Conservation (phyloP, 2,797 vertebrate genomes). For the Gambusia yucatana region DNA sequence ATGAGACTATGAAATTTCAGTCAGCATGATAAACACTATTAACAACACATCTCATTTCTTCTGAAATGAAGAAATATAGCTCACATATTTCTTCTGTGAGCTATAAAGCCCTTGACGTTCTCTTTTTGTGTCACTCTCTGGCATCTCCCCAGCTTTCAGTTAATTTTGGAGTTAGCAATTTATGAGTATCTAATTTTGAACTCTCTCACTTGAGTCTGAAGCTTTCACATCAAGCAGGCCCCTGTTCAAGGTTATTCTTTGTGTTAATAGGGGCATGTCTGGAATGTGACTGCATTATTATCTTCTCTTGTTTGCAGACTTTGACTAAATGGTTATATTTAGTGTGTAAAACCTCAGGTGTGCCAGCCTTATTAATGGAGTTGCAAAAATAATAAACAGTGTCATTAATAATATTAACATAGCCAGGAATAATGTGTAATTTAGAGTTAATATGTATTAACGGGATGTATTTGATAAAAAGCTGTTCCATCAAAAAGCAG, state of each 20-base stretch:
- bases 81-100: conserved; percentile 46
- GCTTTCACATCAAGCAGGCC: conserved; percentile 22
- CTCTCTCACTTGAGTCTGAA: conserved; percentile 13
- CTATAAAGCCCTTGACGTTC: conserved; percentile 48
- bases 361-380: conserved; percentile 16
- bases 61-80: conserved; percentile 3
- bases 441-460: conserved; percentile 1
- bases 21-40: conserved; percentile 54
- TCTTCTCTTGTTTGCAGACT: conserved; percentile 10
- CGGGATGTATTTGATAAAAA: conserved; percentile 1
- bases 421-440: conserved; percentile 4
- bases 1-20: conserved; percentile 42
- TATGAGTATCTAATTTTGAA: conserved; percentile 52
- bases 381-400: conserved; percentile 4
- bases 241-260: conserved; percentile 36
- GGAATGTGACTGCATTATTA: conserved; percentile 19
- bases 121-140: conserved; percentile 32
- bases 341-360: conserved; percentile 14
- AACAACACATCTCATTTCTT: conserved; percentile 59
- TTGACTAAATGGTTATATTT: background rate
- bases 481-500: conserved; percentile 2
- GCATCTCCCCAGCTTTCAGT: conserved; percentile 34
- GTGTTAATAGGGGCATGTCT: conserved; percentile 37
- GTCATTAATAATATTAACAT: background rate
- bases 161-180: conserved; percentile 48